Evolutionary conservation across 2,113 vertebrate species (phyloP).

Genomic region (Urocitellus parryii): DNA sequence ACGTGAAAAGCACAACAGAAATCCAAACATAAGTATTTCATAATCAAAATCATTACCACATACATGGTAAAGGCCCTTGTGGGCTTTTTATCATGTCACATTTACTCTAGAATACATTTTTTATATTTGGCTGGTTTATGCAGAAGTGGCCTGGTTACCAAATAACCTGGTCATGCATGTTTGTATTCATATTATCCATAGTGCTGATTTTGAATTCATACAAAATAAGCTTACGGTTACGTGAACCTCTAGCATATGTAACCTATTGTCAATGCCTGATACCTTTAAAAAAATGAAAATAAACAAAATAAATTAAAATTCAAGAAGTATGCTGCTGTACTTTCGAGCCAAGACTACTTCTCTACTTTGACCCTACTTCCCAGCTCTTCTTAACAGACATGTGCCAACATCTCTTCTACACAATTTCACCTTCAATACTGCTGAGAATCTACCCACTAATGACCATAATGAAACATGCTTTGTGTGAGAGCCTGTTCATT

Average conservation of each 20-base stretch:
- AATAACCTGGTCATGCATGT: constrained; percentile 1
- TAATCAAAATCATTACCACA: not conserved
- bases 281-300: not conserved
- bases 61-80: not conserved
- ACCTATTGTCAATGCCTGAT: not conserved
- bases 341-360: constrained; percentile 49
- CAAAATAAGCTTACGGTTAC: not conserved
- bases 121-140: constrained; percentile 29
- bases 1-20: constrained; percentile 79
- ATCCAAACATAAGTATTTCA: constrained; percentile 71
- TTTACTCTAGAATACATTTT: not conserved
- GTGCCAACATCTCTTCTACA: constrained; percentile 87
- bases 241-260: not conserved
- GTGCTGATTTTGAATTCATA: not conserved
- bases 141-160: not conserved
- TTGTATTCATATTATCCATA: not conserved
- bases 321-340: constrained; percentile 23
- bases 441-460: constrained; percentile 91
- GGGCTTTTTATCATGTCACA: not conserved
- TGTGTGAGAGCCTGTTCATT: constrained; percentile 93
- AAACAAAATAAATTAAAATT: constrained; percentile 49
- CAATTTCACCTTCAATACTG: constrained; percentile 89
- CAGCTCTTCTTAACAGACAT: constrained; percentile 77
- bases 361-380: constrained; percentile 58
- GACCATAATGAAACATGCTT: constrained; percentile 96